Base-by-base conservation (phyloP, 2,888 invertebrate genomes). In the Ashinkailepas kermadecensis region DNA sequence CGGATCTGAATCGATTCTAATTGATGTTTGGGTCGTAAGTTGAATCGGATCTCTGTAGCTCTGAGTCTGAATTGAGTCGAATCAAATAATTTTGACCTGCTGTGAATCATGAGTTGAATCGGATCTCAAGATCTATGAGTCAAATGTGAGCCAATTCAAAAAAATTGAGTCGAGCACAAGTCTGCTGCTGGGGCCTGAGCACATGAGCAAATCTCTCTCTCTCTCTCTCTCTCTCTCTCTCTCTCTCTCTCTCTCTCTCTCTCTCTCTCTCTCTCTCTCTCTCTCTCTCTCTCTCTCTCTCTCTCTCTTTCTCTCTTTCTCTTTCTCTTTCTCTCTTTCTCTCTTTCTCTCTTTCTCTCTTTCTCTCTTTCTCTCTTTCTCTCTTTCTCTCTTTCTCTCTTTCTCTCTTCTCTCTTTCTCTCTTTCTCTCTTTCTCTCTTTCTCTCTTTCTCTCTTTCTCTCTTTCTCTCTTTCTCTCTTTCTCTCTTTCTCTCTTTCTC, bases 161-260 rank as follows among this genome's bases (percentile, higher is more conserved):
- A 58, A 9, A 58, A 58, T 58, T 58, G 13, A 58, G 13, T 58
- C n/a, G 58, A 58, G 10, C 58, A 58, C 58, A 9, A 58, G n/a
- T 58, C 13, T 58, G 58, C 58, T 11, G 58, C 58, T 59, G 11
- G 11, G 12, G 12, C 59, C 11, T 2, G 15, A 13, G 15, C 59
- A 15, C 15, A 59, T 4, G 15, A 59, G 7, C 23, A 58, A 21
- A 9, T 4, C 80, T 59, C 80, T 80, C 59, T 13, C 78, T 78
- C 78, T 78, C 78, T 78, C 78, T 78, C 25, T 78, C 39, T 25
- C 25, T 11, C 39, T 25, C 8, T 25, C 54, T 21, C 79, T 56
- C 23, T n/a, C 79, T 79, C n/a, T 79, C 23, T 25, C 79, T 57
- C 54, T 21, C 79, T 54, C 79, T 79, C 25, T 57, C 79, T 54